Conservation (phyloP, 2,797 vertebrate species). For the Clangula hyemalis region DNA sequence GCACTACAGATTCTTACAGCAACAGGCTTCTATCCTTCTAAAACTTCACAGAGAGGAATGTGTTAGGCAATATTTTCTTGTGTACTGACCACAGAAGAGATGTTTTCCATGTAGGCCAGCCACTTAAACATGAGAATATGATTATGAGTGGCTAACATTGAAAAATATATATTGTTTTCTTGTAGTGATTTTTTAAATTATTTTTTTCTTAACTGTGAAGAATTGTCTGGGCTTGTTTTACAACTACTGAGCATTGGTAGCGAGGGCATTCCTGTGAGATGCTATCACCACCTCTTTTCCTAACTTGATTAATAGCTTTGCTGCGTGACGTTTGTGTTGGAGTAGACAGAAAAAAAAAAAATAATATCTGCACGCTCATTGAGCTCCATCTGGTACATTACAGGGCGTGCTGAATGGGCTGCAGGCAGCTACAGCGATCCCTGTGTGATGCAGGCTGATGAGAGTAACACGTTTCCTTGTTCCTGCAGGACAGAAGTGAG, state of each 20-base stretch:
- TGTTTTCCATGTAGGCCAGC: rapidly evolving
- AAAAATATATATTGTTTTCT: not conserved
- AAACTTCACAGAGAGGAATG: not conserved
- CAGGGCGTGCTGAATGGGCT: not conserved
- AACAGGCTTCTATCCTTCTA: not conserved
- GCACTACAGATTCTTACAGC: not conserved
- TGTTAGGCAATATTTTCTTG: rapidly evolving
- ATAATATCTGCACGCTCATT: not conserved
- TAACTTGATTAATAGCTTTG: not conserved
- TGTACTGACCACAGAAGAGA: rapidly evolving
- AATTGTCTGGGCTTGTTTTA: not conserved
- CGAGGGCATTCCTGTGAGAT: not conserved
- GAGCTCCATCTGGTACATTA: not conserved
- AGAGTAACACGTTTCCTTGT: not conserved
- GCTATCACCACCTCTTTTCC: not conserved
- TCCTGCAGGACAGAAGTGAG: conserved; percentile 85
- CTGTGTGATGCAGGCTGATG: rapidly evolving
- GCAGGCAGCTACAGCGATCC: not conserved
- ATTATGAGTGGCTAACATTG: rapidly evolving
- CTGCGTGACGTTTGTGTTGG: not conserved
- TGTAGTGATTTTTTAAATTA: not conserved
- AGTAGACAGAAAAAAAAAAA: no score
- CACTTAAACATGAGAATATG: rapidly evolving
- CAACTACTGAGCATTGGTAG: not conserved
- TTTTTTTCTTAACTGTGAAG: not conserved